These are phyloP conservation scores for Pseudochaenichthys georgianus DNA, from an alignment of 2,797 vertebrate species.

Conservation along the genomic window DNA sequence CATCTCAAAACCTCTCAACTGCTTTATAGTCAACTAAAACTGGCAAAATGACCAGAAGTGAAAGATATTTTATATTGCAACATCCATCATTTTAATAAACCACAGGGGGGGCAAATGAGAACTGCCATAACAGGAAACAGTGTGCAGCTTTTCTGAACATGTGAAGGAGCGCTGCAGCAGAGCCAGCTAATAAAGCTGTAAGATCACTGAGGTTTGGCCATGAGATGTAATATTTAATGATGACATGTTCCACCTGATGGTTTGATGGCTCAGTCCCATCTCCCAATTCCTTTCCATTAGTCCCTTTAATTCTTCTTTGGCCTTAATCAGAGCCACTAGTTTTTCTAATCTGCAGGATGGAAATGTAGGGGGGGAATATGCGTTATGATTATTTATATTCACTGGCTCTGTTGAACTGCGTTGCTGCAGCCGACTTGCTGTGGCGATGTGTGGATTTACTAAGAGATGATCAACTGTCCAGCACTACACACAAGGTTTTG, in stretches of 20 bases:
- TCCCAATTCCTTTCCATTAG: background rate
- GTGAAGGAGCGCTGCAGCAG: background rate
- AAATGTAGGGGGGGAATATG: background rate
- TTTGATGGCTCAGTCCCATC: conserved; percentile 8
- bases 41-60: conserved; percentile 16
- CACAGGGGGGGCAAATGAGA: background rate
- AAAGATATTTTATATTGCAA: conserved; percentile 18
- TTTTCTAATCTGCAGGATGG: background rate
- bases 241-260: conserved; percentile 38
- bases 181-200: conserved; percentile 16
- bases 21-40: background rate
- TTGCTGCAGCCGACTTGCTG: background rate
- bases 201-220: conserved; percentile 24
- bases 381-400: conserved; percentile 6
- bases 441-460: background rate
- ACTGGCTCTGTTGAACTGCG: background rate
- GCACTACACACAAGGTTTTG: background rate
- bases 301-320: conserved; percentile 1
- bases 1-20: background rate
- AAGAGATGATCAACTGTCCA: background rate
- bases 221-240: conserved; percentile 17
- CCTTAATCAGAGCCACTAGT: background rate
- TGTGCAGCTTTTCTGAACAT: conserved; percentile 17
- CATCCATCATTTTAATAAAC: conserved; percentile 27
- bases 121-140: conserved; percentile 29